Base-by-base conservation (phyloP, 2,888 invertebrate genomes). In the Apamea crenata region DNA sequence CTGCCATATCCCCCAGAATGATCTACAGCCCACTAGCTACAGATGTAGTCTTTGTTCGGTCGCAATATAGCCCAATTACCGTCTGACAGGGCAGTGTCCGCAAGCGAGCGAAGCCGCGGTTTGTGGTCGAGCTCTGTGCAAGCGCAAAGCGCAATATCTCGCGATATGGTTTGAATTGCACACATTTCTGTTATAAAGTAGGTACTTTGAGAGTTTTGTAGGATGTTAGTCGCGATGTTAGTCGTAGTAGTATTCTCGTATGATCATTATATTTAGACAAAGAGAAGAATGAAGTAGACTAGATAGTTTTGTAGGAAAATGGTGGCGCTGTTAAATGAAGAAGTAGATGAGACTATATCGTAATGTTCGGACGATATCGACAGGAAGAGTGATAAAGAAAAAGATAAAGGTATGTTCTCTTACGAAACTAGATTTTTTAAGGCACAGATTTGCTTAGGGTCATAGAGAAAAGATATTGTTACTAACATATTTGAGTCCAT, bases 11-110 rank as follows among this genome's bases (percentile, higher is more conserved):
- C 25, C 1, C 29, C 36, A 63, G 18, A 53, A 72, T 78, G 71
- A 84, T 74, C 40, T 81, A 84, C 81, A 87, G 50, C 47, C 16
- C 47, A n/a, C 65, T 73, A 56, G 44, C 29, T 71, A 81, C 74
- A 77, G 75, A 70, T 78, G 53, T 77, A 79, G 81, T 70, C 84
- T 81, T 81, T 81, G 85, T 86, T 78, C 83, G 82, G 70, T 81
- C 87, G 84, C 87, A 84, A 84, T 87, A 84, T 88, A 88, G 86
- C 78, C 89, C 87, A 89, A 89, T 89, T 89, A 89, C 89, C n/a
- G 76, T 59, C 83, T 86, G 88, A 86, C 87, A 84, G 84, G 87
- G 84, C 84, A 81, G 69, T 84, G 89, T 67, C 88, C 89, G 84
- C 78, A 71, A 74, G 77, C 83, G 47, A 61, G 69, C 77, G 61